Conservation (phyloP, 1,140 invertebrate genomes). For the Diabrotica undecimpunctata region DNA sequence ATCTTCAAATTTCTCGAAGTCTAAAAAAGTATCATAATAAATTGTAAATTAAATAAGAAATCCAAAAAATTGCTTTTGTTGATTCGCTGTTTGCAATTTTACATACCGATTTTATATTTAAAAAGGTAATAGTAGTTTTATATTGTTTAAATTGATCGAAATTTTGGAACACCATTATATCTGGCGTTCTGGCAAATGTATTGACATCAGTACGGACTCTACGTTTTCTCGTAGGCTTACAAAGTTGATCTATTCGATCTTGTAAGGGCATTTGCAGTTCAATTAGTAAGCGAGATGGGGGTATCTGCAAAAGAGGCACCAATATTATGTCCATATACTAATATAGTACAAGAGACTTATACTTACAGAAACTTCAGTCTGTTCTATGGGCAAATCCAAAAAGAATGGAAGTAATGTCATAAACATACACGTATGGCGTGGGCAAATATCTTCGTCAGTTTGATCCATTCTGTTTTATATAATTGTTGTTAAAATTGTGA, state of each 20-base stretch:
- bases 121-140: slow-evolving; percentile 40
- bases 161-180: slow-evolving; percentile 49
- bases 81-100: not conserved
- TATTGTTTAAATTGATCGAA: slow-evolving; percentile 43
- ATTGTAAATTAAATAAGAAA: no score
- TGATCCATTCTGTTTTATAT: no score
- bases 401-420: slow-evolving; percentile 15
- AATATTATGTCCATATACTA: no score
- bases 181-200: slow-evolving; percentile 42
- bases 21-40: not conserved
- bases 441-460: not conserved
- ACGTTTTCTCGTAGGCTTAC: slow-evolving; percentile 26
- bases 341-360: not conserved
- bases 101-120: slow-evolving; percentile 46
- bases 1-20: slow-evolving; percentile 12
- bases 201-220: slow-evolving; percentile 24
- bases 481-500: no score
- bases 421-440: slow-evolving; percentile 10
- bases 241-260: slow-evolving; percentile 34
- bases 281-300: slow-evolving; percentile 31
- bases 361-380: not conserved
- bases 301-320: slow-evolving; percentile 26
- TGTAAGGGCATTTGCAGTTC: slow-evolving; percentile 35
- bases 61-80: no score
- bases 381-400: slow-evolving; percentile 6